Percentiles rank a stretch among this genome's conserved stretches.
phyloP scores from a whole-genome alignment of 2,113 vertebrate genomes.

The Thalassarche chlororhynchos region DNA sequence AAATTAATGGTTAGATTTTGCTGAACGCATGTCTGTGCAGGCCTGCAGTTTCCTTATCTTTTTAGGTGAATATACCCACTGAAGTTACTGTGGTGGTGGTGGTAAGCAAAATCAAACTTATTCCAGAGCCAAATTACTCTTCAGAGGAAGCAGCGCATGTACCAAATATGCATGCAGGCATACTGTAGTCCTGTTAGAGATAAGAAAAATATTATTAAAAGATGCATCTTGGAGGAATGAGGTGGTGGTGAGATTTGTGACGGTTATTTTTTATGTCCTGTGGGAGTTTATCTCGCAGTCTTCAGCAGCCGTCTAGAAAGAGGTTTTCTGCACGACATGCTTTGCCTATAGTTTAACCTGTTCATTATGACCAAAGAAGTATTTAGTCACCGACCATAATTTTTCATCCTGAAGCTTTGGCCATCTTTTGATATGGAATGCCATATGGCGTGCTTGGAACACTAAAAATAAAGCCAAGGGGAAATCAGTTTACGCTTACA shows the following conservation, averaged over 20 bases:
- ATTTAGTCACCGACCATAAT: background rate
- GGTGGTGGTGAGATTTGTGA: background rate
- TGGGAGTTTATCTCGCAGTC: background rate
- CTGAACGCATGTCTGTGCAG: background rate
- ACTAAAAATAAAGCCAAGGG: background rate
- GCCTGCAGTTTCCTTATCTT: background rate
- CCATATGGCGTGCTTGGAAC: background rate
- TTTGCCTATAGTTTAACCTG: background rate
- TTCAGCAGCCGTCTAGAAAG: background rate
- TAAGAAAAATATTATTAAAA: background rate
- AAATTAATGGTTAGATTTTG: too few species aligned
- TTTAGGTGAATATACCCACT: background rate
- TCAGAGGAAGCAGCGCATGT: background rate
- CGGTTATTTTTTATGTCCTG: background rate
- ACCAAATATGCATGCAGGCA: fast-evolving
- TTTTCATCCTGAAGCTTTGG: background rate
- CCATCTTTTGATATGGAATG: background rate
- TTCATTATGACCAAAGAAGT: background rate
- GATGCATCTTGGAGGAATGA: background rate
- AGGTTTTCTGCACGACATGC: background rate
- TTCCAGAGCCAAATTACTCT: background rate
- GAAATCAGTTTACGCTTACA: background rate
- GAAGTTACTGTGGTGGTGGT: background rate
- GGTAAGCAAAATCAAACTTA: background rate
- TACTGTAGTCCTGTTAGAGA: background rate